Base-by-base conservation (phyloP, 2,113 vertebrate species). In the Colistium nudipinnis region DNA sequence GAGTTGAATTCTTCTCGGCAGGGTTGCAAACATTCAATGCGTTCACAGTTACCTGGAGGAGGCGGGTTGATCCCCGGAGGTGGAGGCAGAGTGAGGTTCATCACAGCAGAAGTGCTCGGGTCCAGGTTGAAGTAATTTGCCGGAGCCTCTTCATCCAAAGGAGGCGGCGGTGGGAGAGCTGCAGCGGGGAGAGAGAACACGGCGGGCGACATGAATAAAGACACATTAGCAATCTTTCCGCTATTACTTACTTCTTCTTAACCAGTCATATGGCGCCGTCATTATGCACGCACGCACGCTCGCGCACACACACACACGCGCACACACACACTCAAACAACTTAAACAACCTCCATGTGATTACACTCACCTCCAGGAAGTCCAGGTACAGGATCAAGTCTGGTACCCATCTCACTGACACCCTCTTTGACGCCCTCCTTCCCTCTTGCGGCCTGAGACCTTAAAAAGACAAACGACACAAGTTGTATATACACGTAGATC, bases 111-210 rank as follows among this genome's bases (percentile, higher is more conserved):
- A 33, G 94, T 91, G 75, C 93, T 92, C 0, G 95, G 96, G 75
- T 95, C 95, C 51, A 98, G 91, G 86, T 98, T 98, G 82, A 98
- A 98, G 78, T 98, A 98, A 86, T 99, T 99, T 57, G 96, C 94
- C 74, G 95, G 94, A 48, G 95, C 79, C 49, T 95, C 96, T 68
- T 99, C 96, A 81, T 98, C 97, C 59, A 95, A 92, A 7, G 94
- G 90, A 53, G 95, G 94, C 17, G 97, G 96, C 63, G 95, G 96
- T 35, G 96, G 96, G 6, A 98, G 94, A 85, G 94, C 97, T 96
- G 75, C 12, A 75, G 59, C 24, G 76, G 14, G 83, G 64, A 62
- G 4, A 79, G 6, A 55, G 30, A 52, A 7, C 10, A 51, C 1
- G 30, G 16, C 38, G 11, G 30, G 16, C 38, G 11, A 54, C 27